phyloP scores from a whole-genome alignment of 1,140 invertebrate species.

The Bombus ignitus region DNA sequence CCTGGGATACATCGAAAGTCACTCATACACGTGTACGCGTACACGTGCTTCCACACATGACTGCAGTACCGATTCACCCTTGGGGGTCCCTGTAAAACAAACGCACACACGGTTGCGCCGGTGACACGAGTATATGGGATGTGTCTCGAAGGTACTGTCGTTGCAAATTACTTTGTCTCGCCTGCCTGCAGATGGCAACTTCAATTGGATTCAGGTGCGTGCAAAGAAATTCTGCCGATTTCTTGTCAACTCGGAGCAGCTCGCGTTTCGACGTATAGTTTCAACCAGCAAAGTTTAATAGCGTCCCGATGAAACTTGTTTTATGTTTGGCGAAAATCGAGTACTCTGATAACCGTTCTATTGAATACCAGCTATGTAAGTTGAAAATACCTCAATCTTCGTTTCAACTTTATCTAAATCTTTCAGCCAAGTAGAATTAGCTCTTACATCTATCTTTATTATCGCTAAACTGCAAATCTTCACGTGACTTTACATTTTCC shows the following conservation, averaged over 20 bases:
- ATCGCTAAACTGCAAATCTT: too few relatives aligned
- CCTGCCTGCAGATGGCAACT: conserved; percentile 45
- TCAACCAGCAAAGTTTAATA: not conserved
- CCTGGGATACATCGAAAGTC: conserved; percentile 60
- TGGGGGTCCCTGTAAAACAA: conserved; percentile 37
- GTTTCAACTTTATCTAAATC: not conserved
- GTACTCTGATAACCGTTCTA: not conserved
- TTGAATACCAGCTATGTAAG: not conserved
- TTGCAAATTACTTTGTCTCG: conserved; percentile 65
- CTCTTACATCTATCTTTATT: too few relatives aligned
- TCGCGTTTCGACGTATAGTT: not conserved
- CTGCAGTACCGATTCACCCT: conserved; percentile 58
- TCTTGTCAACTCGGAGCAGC: not conserved
- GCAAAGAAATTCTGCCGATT: conserved; percentile 33
- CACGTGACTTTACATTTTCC: too few relatives aligned
- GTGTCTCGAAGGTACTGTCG: conserved; percentile 33
- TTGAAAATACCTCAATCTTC: too few relatives aligned
- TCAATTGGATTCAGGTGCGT: conserved; percentile 19
- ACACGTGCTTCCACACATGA: conserved; percentile 4
- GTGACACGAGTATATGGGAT: conserved; percentile 24
- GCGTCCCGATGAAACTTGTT: not conserved
- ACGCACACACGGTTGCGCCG: conserved; percentile 1
- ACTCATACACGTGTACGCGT: conserved; percentile 39
- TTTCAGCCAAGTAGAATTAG: not conserved
- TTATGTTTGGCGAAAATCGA: not conserved